Base-by-base conservation (phyloP, 1,140 invertebrate genomes). In the Monochamus saltuarius region DNA sequence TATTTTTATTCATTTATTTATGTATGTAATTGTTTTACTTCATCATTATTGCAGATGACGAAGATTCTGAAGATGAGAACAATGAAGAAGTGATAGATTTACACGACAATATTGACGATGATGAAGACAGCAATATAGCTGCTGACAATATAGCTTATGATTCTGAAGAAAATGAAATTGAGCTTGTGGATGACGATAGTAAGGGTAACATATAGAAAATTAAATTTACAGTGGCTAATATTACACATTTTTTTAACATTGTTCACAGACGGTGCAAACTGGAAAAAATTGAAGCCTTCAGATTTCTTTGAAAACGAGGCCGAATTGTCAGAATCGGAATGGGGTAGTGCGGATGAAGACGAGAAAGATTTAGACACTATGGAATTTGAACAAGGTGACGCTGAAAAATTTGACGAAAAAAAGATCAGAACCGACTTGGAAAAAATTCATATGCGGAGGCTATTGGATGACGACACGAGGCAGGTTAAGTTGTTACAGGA, bases 271-370 rank as follows among this genome's bases (percentile, higher is more conserved):
- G 22, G 22, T 6, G 6, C 22, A 29, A 29, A 29, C 22, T 3
- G 2, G 22, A 39, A 56, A 50, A 81, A 79, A 63, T 78, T 81
- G 45, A 78, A 82, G 22, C 75, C 79, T 0, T 75, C 77, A 46
- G 86, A 89, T 29, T 95, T 92, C 79, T 78, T 94, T 19, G 92
- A 95, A 55, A 81, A 87, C 38, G 92, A 95, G 77, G 92, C 92
- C 0, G 92, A 94, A 70, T 73, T 95, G 10, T 92, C 90, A 7
- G 92, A 91, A 70, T 89, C 88, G 38, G 90, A 92, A 62, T 88
- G 84, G 81, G 87, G 83, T 7, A 90, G 88, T 17, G 89, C 82
- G 0, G 89, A 90, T 65, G 90, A 92, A 73, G 88, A 92, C 66
- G 90, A 92, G 68, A 82, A 79, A 39, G 87, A 79, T 10, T 74